These are phyloP conservation scores for Rana temporaria DNA, from an alignment of 2,113 vertebrate species.

Conservation along the genomic window DNA sequence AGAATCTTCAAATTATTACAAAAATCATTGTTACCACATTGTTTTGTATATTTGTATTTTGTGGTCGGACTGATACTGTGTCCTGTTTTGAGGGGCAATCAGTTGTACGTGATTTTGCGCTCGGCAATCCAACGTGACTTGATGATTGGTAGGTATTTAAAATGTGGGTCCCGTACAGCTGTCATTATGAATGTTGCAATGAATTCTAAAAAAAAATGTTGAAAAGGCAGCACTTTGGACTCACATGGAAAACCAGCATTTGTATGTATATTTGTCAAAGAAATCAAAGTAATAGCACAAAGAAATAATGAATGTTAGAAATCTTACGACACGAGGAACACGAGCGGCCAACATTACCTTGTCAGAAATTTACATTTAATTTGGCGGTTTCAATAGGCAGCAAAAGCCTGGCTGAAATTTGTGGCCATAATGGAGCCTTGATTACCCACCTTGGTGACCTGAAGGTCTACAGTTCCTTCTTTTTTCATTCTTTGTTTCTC, in stretches of 20 bases:
- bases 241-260: constrained; percentile 24
- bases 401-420: background rate
- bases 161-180: constrained; percentile 14
- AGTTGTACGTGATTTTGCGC: background rate
- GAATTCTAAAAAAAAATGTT: constrained; percentile 28
- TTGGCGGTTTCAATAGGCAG: too few relatives aligned
- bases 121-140: constrained; percentile 17
- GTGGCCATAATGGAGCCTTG: too few relatives aligned
- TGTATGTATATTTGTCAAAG: constrained; percentile 44
- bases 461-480: too few relatives aligned
- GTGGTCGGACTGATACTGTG: background rate
- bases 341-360: background rate
- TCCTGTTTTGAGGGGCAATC: background rate
- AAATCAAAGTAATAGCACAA: constrained; percentile 36
- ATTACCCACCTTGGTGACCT: too few relatives aligned
- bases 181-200: constrained; percentile 43
- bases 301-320: background rate
- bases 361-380: constrained; percentile 20
- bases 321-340: constrained; percentile 26
- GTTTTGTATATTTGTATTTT: too few relatives aligned
- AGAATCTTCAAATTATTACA: too few relatives aligned
- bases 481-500: too few relatives aligned
- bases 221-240: constrained; percentile 37
- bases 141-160: background rate
- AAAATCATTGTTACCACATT: too few relatives aligned